phyloP scores from a whole-genome alignment of 2,113 vertebrate species.

The Rutilus rutilus region DNA sequence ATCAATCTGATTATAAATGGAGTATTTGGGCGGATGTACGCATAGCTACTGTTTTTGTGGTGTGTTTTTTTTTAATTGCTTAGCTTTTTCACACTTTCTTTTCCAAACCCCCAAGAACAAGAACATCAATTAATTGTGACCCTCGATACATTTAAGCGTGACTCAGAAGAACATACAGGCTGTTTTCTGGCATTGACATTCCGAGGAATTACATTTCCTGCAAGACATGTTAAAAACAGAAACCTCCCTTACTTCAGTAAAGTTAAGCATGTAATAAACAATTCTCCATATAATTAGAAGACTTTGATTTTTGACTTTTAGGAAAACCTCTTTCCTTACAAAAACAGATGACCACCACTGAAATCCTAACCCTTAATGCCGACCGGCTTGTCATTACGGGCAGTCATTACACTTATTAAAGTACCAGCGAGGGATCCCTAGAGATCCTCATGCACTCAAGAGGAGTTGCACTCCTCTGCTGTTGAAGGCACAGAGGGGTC shows the following conservation, averaged over 20 bases:
- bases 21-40: too few species aligned
- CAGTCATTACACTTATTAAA: not conserved
- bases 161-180: not conserved
- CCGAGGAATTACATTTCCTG: not conserved
- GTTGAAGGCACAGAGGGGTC: conserved; percentile 39
- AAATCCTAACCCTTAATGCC: not conserved
- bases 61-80: not conserved
- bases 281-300: conserved; percentile 5
- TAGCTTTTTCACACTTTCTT: not conserved
- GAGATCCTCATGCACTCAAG: not conserved
- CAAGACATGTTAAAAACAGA: not conserved
- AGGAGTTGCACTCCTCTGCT: not conserved
- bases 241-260: not conserved
- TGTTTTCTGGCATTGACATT: not conserved
- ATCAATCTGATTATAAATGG: too few species aligned
- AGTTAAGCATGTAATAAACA: not conserved
- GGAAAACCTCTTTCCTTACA: not conserved
- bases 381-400: not conserved
- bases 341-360: not conserved
- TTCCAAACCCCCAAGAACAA: not conserved
- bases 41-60: not conserved
- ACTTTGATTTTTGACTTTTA: conserved; percentile 18
- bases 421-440: not conserved
- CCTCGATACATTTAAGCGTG: not conserved
- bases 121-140: not conserved